A percentile compares a stretch with the other conserved stretches of the same genome.
Evolutionary conservation across 1,140 invertebrate genomes (phyloP).

Genomic region (Bombus vancouverensis): DNA sequence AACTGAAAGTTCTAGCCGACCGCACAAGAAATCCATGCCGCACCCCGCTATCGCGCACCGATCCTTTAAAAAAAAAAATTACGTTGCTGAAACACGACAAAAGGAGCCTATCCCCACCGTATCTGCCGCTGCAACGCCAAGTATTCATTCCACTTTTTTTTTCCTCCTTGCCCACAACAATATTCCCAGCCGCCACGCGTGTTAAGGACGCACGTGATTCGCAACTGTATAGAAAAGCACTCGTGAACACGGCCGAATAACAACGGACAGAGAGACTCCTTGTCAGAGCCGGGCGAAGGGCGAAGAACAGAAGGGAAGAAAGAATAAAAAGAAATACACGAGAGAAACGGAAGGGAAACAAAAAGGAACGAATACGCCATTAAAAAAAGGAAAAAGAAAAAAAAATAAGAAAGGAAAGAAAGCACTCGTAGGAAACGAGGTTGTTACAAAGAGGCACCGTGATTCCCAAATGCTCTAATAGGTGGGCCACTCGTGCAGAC

Average conservation of each 20-base stretch:
- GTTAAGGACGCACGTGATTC: conserved; percentile 27
- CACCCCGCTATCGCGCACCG: too few relatives aligned
- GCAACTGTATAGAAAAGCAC: conserved; percentile 59
- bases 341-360: neutral
- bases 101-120: neutral
- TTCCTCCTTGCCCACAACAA: neutral
- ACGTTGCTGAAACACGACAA: neutral
- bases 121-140: neutral
- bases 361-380: neutral
- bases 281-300: neutral
- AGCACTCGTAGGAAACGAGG: conserved; percentile 46
- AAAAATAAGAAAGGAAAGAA: conserved; percentile 12
- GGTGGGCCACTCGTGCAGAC: conserved; percentile 38
- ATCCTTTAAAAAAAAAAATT: neutral
- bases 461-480: conserved; percentile 54
- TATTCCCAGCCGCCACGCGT: conserved; percentile 18
- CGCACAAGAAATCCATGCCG: neutral
- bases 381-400: neutral
- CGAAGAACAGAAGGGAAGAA: conserved; percentile 7
- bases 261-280: neutral
- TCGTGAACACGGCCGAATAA: conserved; percentile 24
- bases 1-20: neutral
- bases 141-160: neutral
- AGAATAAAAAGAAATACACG: neutral
- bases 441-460: conserved; percentile 42